Evolutionary conservation across 2,113 vertebrate genomes (phyloP).

Genomic region (Nothobranchius kuhntae): DNA sequence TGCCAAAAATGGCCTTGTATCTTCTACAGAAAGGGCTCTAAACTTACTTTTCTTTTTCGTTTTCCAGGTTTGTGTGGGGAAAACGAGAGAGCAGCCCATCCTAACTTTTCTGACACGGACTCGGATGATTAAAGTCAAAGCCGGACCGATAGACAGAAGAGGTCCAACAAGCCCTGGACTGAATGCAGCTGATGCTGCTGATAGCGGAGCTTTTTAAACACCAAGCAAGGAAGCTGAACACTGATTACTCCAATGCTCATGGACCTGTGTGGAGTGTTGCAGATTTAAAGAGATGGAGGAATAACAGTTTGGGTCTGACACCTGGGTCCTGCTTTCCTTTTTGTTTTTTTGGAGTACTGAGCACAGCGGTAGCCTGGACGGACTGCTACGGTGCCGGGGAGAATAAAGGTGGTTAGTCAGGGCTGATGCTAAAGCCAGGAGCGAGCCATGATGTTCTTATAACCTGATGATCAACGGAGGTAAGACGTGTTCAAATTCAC

Average conservation of each 20-base stretch:
- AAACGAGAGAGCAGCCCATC: constrained; percentile 2
- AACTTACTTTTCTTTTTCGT: constrained; percentile 39
- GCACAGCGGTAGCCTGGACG: constrained; percentile 37
- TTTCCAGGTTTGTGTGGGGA: constrained; percentile 54
- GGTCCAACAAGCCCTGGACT: constrained; percentile 22
- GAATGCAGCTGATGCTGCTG: constrained; percentile 28
- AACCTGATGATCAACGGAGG: constrained; percentile 76
- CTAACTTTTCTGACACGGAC: constrained; percentile 24
- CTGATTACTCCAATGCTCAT: neutral
- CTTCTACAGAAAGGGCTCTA: constrained; percentile 12
- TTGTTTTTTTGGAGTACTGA: constrained; percentile 48
- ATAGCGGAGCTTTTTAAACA: constrained; percentile 35
- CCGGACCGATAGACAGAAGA: constrained; percentile 19
- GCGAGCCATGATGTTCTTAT: constrained; percentile 68
- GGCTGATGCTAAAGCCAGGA: constrained; percentile 64
- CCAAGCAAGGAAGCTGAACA: constrained; percentile 15
- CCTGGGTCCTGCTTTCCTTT: constrained; percentile 54
- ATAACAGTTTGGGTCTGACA: constrained; percentile 48
- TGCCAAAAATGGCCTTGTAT: neutral
- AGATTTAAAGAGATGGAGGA: constrained; percentile 51
- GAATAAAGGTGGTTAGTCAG: constrained; percentile 33
- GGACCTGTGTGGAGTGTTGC: constrained; percentile 51
- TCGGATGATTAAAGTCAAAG: constrained; percentile 43
- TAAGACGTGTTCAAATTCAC: constrained; percentile 26
- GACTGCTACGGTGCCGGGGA: constrained; percentile 6